A percentile compares a stretch with the other conserved stretches of the same genome.
Conservation (phyloP, 1,140 invertebrate species). For the Bombyx mandarina region DNA sequence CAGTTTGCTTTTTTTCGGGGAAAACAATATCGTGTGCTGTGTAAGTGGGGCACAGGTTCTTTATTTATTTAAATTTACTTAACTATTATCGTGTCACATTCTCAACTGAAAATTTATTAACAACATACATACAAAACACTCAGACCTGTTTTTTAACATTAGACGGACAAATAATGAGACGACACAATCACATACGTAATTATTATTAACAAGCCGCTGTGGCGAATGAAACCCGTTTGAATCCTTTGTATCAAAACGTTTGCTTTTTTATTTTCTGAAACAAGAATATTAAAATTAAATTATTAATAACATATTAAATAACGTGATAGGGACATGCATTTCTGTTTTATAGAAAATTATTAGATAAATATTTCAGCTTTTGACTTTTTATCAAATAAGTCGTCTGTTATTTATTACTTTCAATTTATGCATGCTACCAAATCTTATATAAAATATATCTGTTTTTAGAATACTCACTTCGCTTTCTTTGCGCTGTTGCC, state of each 20-base stretch:
- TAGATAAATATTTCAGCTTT: too few species aligned
- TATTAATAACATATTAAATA: too few species aligned
- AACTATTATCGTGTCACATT: slow-evolving; percentile 1
- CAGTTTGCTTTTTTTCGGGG: too few species aligned
- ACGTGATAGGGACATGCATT: too few species aligned
- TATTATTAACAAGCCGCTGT: slow-evolving; percentile 19
- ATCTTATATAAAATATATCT: too few species aligned
- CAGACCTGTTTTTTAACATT: slow-evolving; percentile 52
- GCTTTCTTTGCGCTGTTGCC: slow-evolving; percentile 78
- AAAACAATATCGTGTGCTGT: too few species aligned
- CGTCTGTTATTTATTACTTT: too few species aligned
- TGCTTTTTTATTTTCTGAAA: slow-evolving; percentile 51
- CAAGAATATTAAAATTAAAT: not conserved
- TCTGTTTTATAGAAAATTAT: too few species aligned
- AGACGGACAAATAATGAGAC: slow-evolving; percentile 35
- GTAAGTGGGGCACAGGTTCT: too few species aligned
- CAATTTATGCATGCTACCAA: too few species aligned
- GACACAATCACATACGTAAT: slow-evolving; percentile 20
- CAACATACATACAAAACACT: slow-evolving; percentile 58
- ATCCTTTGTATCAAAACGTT: slow-evolving; percentile 7
- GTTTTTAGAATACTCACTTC: slow-evolving; percentile 58
- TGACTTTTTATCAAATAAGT: too few species aligned
- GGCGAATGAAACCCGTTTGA: slow-evolving; percentile 25
- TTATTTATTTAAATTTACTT: too few species aligned
- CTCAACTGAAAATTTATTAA: slow-evolving; percentile 43